Conservation (phyloP, 2,113 vertebrate species). For the Sinocyclocheilus maitianheensis region DNA sequence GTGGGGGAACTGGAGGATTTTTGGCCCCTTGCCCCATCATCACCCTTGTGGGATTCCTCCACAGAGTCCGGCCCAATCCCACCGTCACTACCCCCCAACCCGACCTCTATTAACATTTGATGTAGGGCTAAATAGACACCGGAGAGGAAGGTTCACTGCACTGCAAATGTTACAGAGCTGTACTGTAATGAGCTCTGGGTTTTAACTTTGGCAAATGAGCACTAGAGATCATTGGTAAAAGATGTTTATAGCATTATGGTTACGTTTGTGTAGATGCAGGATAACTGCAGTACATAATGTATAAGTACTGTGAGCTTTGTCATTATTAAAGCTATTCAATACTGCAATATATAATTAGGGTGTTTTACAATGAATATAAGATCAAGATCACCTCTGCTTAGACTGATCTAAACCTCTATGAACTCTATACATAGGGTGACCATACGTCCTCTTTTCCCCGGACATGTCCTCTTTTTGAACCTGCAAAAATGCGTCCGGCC, state of each 20-base stretch:
- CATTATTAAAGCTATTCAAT: neutral
- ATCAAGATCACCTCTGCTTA: neutral
- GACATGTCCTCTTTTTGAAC: no score
- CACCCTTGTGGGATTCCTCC: constrained; percentile 7
- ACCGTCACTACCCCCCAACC: constrained; percentile 8
- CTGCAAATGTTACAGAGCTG: neutral
- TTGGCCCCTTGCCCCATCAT: constrained; percentile 10
- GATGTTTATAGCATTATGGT: neutral
- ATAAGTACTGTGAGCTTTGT: neutral
- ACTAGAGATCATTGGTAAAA: neutral
- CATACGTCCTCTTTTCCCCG: no score
- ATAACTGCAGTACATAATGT: neutral
- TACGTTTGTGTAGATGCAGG: neutral
- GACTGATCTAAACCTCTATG: neutral
- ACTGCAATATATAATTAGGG: neutral
- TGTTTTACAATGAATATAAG: neutral
- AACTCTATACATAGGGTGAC: no score
- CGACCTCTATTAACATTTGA: constrained; percentile 36
- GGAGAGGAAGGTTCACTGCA: neutral
- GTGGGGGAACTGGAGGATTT: neutral
- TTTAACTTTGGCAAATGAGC: neutral
- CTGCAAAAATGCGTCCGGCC: no score
- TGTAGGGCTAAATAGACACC: constrained; percentile 21
- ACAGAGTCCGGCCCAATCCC: neutral
- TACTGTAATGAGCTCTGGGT: neutral